Evolutionary conservation across 2,797 vertebrate species (phyloP), one percentile per base, ranked within the genome.

Genomic region (Acanthiza pusilla): DNA sequence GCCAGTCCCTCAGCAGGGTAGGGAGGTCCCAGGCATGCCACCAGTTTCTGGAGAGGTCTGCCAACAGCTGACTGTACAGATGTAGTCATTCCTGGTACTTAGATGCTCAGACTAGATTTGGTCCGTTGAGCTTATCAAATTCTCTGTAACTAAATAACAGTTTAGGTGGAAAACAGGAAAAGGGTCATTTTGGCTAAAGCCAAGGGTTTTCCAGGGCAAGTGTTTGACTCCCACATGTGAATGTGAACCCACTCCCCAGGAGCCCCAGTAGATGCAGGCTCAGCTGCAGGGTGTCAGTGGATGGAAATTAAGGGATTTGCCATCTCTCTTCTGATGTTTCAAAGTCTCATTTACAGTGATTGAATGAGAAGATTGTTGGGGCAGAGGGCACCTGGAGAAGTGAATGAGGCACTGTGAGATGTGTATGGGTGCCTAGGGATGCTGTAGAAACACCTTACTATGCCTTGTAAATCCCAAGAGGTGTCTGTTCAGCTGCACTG

Each of bases 261-360:
- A 76, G 27, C n/a, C 2, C 6, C 2, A 1, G 4, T 0, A 8
- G 47, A 23, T 42, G 22, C 34, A n/a, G 29, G 67, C 55, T 79
- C 9, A 7, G 38, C 47, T 65, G 21, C 1, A 2, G 40, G 30
- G 19, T 30, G 30, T 43, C 0, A 0, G 19, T 70, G 76, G 15
- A 17, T 80, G 53, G 40, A 71, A 83, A 22, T 12, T 19, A 67
- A 73, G 72, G 27, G n/a, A 51, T 53, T 63, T 45, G 9, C 30
- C 14, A 10, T 26, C 36, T 73, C 58, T 61, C 5, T 65, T 70
- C 51, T 67, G 51, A 13, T 58, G 78, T 58, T 73, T 79, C 40
- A 23, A 55, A 30, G 55, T 54, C 75, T 77, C 0, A 13, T 89
- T 71, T 55, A 10, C 15, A 32, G 47, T 20, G 42, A 11, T 16